Evolutionary conservation across 2,113 vertebrate genomes (phyloP), one percentile per base, ranked within the genome.

Genomic region (Empidonax traillii): DNA sequence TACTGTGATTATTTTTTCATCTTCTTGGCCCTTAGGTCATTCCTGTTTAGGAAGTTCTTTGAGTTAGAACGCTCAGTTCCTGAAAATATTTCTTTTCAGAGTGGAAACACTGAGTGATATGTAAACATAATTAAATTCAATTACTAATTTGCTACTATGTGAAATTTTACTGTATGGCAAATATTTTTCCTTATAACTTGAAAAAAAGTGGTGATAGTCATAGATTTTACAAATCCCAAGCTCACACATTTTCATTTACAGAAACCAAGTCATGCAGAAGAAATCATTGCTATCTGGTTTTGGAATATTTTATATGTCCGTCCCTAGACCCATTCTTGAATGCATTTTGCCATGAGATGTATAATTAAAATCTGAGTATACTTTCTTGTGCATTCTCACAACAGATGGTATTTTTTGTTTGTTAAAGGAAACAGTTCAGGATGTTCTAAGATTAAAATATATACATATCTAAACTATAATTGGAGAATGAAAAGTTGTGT

Each of bases 401-500:
- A 87, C 97, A 97, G 97, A 97, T 97, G 96, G 96, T 80, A 95
- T 94, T 96, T 97, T 96, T 97, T 96, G 85, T 97, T 97, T 96
- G 90, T 89, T 95, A 94, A 96, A 95, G 90, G 90, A 91, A 96
- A 90, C 81, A 84, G 95, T 94, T 95, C 96, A 91, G 95, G 94
- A 93, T 96, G 94, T 96, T 94, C 96, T 96, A 94, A 96, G 93
- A 96, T 97, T 95, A 94, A 97, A 94, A 97, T 96, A 97, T 90
- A 89, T 94, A 85, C 41, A 16, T 94, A 95, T 93, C 87, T 94
- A 94, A 96, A 93, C 74, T 94, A 49, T 92, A 97, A 95, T 56
- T 89, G 90, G 77, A 86, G 78, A 94, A 85, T 82, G 80, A 93
- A 90, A 95, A 96, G 95, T 97, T 84, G 11, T 71, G n/a, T 86